Evolutionary conservation across 2,113 vertebrate species (phyloP), one percentile per base, ranked within the genome.

Genomic region (Psilopsiagon aurifrons): DNA sequence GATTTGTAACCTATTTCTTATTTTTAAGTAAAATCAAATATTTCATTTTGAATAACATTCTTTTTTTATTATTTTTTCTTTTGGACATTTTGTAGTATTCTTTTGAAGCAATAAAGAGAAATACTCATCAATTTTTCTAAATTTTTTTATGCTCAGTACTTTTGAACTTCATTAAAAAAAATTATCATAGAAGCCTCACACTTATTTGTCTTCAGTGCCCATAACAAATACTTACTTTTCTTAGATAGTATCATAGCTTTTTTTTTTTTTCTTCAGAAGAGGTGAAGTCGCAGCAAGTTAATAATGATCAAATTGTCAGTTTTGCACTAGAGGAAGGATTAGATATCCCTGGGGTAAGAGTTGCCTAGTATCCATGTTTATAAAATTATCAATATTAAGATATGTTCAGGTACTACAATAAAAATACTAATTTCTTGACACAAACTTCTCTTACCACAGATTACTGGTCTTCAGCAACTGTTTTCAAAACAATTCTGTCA

Each of bases 41-140:
- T 54, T 64, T 67, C 1, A 7, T 31, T 87, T 47, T 62, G 3
- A 9, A 18, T 62, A 57, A 35, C 7, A 23, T 35, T 10, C 8
- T 76, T 60, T 46, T 0, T 25, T 24, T 4, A 46, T 16, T 37
- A 37, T 22, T 13, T 24, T 57, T 57, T 37, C 74, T 35, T 41
- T 7, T 0, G 6, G 17, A 47, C 0, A 74, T 55, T 90, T 78
- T 75, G 3, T 41, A 74, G 0, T 22, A 62, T 52, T 75, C 5
- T 57, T 29, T 62, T 60, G 11, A 75, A 25, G 8, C 11, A 67
- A 62, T 29, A 52, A 44, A 28, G 0, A 51, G 2, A 91, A 79
- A 17, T 22, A 28, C 3, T 23, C 44, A 44, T 4, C 0, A 15
- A 20, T 31, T 76, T 70, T 76, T 73, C n/a, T 83, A 59, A 68